Conservation (phyloP, 2,113 vertebrate genomes). For the Gallinago media region DNA sequence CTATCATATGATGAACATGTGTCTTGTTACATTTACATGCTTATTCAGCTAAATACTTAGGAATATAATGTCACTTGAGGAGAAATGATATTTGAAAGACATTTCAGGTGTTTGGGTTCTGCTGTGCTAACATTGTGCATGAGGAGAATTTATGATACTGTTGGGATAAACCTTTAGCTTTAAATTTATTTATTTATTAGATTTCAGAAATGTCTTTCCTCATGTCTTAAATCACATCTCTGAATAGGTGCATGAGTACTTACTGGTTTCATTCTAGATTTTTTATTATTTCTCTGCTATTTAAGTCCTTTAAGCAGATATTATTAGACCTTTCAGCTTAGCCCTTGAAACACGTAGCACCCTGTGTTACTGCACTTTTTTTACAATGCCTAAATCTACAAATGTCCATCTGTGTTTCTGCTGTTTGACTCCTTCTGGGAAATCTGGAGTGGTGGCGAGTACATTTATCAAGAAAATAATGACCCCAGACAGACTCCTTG, state of each 20-base stretch:
- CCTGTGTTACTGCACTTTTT: background rate
- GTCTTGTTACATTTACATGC: background rate
- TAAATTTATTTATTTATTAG: background rate
- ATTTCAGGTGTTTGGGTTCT: background rate
- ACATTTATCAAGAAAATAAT: conserved; percentile 75
- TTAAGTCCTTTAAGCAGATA: background rate
- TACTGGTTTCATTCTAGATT: background rate
- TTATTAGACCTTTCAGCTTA: background rate
- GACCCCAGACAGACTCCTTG: conserved; percentile 67
- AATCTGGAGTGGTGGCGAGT: conserved; percentile 26
- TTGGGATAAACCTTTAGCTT: background rate
- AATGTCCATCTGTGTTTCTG: background rate
- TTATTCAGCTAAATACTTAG: background rate
- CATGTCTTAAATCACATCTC: background rate
- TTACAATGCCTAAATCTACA: background rate
- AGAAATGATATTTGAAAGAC: background rate
- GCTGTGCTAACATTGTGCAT: background rate
- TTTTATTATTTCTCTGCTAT: background rate
- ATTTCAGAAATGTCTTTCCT: background rate
- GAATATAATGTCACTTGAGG: background rate
- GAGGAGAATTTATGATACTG: background rate
- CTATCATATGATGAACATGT: background rate
- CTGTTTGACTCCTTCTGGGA: conserved; percentile 27
- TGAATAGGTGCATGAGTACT: background rate
- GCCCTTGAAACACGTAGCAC: background rate